These are phyloP conservation scores for Marronus borbonicus DNA, from an alignment of 2,888 invertebrate species.

Conservation along the genomic window DNA sequence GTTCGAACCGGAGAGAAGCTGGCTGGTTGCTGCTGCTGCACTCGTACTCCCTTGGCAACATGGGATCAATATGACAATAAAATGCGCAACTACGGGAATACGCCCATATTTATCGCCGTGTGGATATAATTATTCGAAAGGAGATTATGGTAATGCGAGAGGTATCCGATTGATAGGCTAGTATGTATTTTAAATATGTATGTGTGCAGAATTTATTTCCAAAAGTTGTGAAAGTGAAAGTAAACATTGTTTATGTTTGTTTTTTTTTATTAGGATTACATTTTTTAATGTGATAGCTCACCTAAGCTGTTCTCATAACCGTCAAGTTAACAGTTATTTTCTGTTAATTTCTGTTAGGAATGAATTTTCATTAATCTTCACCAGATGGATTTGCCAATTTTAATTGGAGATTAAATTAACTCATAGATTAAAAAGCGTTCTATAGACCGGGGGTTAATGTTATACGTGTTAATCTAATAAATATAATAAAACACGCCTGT, in stretches of 20 bases:
- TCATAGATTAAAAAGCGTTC: too few species aligned
- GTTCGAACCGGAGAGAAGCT: slow-evolving; percentile 34
- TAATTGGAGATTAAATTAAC: too few species aligned
- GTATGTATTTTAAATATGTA: neutral
- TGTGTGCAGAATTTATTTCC: neutral
- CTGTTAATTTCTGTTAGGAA: too few species aligned
- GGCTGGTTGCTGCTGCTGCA: slow-evolving; percentile 47
- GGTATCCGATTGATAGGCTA: neutral
- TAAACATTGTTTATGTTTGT: neutral
- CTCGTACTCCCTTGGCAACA: slow-evolving; percentile 62
- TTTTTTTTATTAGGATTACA: neutral
- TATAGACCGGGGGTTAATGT: too few species aligned
- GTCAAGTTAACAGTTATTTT: too few species aligned
- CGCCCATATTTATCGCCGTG: slow-evolving; percentile 63
- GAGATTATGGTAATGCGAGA: neutral
- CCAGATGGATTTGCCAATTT: too few species aligned
- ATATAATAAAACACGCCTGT: too few species aligned
- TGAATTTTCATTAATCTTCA: too few species aligned
- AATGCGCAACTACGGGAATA: slow-evolving; percentile 64
- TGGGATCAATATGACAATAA: slow-evolving; percentile 69
- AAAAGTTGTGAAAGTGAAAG: neutral
- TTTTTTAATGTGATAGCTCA: neutral
- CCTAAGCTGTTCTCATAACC: neutral
- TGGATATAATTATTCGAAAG: slow-evolving; percentile 35
- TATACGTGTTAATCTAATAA: too few species aligned